Conservation (phyloP, 1,140 invertebrate species). For the Amphibalanus amphitrite region DNA sequence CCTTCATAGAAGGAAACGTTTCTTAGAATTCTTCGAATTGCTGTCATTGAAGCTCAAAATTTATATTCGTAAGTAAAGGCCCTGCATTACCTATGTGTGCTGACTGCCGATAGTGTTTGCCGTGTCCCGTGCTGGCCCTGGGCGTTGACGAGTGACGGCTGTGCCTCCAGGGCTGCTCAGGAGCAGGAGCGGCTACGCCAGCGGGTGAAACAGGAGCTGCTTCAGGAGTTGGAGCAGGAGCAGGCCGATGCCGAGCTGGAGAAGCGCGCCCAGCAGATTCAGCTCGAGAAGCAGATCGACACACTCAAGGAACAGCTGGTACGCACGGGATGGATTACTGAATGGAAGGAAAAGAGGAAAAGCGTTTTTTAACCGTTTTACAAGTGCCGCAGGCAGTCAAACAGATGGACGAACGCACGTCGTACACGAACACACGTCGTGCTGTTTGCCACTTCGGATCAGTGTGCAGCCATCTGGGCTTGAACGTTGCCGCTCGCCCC, state of each 20-base stretch:
- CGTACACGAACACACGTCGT: no score
- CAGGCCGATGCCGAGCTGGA: background rate
- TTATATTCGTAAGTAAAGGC: no score
- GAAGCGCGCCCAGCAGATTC: background rate
- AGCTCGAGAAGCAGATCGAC: background rate
- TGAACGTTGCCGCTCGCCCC: no score
- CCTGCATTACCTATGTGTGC: constrained; percentile 6
- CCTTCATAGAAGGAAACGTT: no score
- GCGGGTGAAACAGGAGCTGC: constrained; percentile 28
- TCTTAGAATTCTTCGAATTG: no score
- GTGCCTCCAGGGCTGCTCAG: constrained; percentile 3
- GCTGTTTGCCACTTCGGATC: no score
- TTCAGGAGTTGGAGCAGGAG: constrained; percentile 36
- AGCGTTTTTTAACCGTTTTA: no score
- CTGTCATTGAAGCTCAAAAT: no score
- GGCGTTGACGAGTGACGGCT: constrained; percentile 24
- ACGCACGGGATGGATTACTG: background rate
- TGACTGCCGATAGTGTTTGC: background rate
- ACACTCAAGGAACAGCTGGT: background rate
- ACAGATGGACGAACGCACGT: no score
- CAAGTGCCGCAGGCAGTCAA: no score
- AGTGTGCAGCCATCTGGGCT: no score
- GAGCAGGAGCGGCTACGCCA: constrained; percentile 21
- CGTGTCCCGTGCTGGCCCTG: constrained; percentile 17
- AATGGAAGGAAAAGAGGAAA: no score